Evolutionary conservation across 2,888 invertebrate species (phyloP), one percentile per base, ranked within the genome.

Genomic region (Tetragonisca angustula): DNA sequence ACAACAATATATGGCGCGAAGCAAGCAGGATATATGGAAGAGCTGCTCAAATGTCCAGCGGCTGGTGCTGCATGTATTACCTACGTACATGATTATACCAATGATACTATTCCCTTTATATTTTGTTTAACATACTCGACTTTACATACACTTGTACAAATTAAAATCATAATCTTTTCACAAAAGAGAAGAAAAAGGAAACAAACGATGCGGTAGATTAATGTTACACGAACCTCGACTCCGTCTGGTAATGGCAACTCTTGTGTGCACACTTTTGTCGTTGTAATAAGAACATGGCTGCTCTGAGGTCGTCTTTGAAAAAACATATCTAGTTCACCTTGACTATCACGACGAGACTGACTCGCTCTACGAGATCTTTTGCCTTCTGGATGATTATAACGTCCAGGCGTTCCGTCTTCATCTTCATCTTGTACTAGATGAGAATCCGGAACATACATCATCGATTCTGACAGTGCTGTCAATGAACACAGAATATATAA

Each of bases 1-100:
- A 98, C 97, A 82, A 99, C 96, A 83, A 99, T 98, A 94, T 99
- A 99, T 0, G 99, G 99, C 0, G 99, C 99, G 92, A 99, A 97
- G 94, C 99, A 99, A n/a, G 99, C 99, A 6, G 99, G 99, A 95
- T 99, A 99, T 91, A 99, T 98, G 43, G 99, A 99, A 0, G 99
- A 98, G 0, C 99, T 99, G 93, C 99, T 98, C 65, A 99, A 95
- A 94, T 99, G 99, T 0, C 99, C 99, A 0, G 99, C 99, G 0
- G 99, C 98, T 0, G 99, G 98, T 0, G 98, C 97, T 0, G 99
- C 99, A 94, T 98, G 98, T 76, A 98, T 97, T 6, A 99, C 97
- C 91, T 91, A 24, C 61, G 24, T 9, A 27, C 6, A 32, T 32
- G 11, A 43, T 61, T n/a, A 15, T 13, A n/a, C 27, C 32, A 21